Conservation (phyloP, 2,888 invertebrate genomes). For the Melieria picta region DNA sequence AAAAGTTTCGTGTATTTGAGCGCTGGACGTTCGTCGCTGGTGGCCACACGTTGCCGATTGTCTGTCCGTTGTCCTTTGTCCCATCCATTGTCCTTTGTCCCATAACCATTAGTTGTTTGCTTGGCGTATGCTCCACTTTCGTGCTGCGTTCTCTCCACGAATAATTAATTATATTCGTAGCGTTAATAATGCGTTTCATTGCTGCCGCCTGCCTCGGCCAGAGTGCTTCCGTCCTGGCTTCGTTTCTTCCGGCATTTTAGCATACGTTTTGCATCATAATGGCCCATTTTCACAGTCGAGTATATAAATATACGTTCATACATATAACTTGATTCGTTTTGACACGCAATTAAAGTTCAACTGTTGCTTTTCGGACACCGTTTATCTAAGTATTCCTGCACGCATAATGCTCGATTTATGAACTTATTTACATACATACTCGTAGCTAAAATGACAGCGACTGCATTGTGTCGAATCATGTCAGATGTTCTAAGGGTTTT, state of each 20-base stretch:
- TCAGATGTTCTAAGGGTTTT: too few relatives aligned
- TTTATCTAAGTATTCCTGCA: too few relatives aligned
- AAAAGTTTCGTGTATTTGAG: not conserved
- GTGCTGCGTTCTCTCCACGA: not conserved
- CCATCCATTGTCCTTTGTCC: not conserved
- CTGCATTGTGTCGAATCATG: too few relatives aligned
- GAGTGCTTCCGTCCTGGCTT: not conserved
- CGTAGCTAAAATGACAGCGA: too few relatives aligned
- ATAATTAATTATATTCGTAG: constrained; percentile 27
- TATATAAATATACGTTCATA: too few relatives aligned
- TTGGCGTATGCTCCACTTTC: not conserved
- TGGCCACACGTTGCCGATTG: not conserved
- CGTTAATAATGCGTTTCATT: constrained; percentile 20
- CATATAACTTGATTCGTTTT: too few relatives aligned
- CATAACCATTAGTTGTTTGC: not conserved
- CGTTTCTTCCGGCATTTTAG: constrained; percentile 7
- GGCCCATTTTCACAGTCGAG: too few relatives aligned
- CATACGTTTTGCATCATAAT: too few relatives aligned
- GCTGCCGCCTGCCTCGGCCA: not conserved
- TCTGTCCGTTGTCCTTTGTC: not conserved
- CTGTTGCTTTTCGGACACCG: too few relatives aligned
- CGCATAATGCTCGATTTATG: too few relatives aligned
- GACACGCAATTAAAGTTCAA: too few relatives aligned
- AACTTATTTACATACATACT: too few relatives aligned
- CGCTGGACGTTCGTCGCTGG: not conserved